Evolutionary conservation across 2,113 vertebrate species (phyloP).

Genomic region (Engystomops pustulosus): DNA sequence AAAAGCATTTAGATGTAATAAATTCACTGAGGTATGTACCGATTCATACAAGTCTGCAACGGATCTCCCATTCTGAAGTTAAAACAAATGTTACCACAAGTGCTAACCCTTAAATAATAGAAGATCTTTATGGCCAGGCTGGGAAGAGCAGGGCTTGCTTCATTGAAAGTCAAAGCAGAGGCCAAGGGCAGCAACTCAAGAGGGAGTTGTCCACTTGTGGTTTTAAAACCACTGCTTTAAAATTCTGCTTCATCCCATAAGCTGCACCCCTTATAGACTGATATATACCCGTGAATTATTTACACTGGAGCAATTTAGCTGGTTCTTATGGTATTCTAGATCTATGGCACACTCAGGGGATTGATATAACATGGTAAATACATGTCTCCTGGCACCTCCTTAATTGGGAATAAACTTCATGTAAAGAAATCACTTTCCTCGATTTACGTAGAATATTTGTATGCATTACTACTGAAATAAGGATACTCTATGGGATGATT

Average conservation of each 20-base stretch:
- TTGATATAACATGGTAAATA: neutral
- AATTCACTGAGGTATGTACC: neutral
- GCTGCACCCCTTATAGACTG: conserved; percentile 33
- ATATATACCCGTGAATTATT: neutral
- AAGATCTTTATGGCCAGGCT: neutral
- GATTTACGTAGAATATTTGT: neutral
- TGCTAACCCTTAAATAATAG: conserved; percentile 35
- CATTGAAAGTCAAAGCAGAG: conserved; percentile 28
- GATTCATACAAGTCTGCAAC: neutral
- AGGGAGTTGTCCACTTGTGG: conserved; percentile 37
- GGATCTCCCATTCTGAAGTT: neutral
- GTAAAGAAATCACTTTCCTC: neutral
- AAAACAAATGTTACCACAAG: conserved; percentile 11
- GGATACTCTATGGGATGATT: neutral
- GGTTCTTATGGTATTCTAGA: neutral
- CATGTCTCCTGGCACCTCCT: neutral
- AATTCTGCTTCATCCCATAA: conserved; percentile 30
- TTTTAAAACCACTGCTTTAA: conserved; percentile 19
- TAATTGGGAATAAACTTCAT: neutral
- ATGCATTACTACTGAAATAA: neutral
- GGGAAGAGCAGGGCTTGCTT: neutral
- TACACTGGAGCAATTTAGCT: conserved; percentile 30
- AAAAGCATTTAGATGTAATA: neutral
- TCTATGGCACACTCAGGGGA: neutral
- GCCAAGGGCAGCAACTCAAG: conserved; percentile 24